These are phyloP conservation scores for Chaetodon auriga DNA, from an alignment of 2,113 vertebrate species.

Conservation along the genomic window DNA sequence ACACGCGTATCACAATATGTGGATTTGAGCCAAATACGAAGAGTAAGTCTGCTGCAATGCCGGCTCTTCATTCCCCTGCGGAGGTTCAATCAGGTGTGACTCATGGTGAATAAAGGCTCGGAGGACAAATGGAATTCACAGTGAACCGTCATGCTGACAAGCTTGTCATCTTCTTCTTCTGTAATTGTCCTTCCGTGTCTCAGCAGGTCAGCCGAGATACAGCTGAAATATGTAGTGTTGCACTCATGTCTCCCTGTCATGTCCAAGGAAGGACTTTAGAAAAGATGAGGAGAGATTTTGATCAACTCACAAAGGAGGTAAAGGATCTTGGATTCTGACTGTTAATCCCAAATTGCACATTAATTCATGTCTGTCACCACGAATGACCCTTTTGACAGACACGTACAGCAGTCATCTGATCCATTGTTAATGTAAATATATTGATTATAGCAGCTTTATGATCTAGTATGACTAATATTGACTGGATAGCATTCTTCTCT, in stretches of 20 bases:
- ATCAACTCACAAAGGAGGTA: not conserved
- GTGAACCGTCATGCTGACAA: constrained; percentile 67
- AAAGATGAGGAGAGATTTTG: constrained; percentile 12
- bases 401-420: not conserved
- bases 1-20: constrained; percentile 4
- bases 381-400: no score
- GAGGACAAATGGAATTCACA: constrained; percentile 76
- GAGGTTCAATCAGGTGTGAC: constrained; percentile 74
- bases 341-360: not conserved
- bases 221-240: constrained; percentile 47
- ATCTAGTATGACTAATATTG: not conserved
- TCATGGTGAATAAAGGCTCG: constrained; percentile 65
- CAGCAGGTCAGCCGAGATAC: constrained; percentile 59
- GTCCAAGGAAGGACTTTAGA: constrained; percentile 18
- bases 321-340: not conserved
- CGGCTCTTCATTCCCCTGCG: constrained; percentile 45
- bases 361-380: not conserved
- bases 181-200: constrained; percentile 74
- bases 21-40: constrained; percentile 15
- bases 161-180: constrained; percentile 67
- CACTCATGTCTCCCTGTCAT: constrained; percentile 54
- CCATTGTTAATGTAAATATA: not conserved
- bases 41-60: constrained; percentile 16
- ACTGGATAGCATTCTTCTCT: not conserved
- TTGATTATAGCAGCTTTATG: not conserved